Conservation (phyloP, 2,888 invertebrate species). For the Sturmia bella region DNA sequence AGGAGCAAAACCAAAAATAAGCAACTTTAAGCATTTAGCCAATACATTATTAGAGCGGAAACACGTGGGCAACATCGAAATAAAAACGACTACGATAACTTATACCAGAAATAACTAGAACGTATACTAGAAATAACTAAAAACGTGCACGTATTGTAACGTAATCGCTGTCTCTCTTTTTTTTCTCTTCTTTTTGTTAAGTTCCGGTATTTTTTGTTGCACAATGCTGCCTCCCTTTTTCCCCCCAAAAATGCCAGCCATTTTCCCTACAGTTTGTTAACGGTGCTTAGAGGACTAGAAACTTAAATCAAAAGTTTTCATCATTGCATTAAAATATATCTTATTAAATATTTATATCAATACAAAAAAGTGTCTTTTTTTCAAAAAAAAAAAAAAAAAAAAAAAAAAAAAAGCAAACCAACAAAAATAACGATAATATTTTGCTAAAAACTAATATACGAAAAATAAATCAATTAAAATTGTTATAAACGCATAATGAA, state of each 20-base stretch:
- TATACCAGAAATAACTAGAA: too few relatives aligned
- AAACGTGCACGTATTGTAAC: too few relatives aligned
- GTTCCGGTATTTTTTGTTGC: too few relatives aligned
- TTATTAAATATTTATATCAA: not conserved
- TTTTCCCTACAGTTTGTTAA: not conserved
- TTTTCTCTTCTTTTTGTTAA: too few relatives aligned
- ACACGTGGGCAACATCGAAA: not conserved
- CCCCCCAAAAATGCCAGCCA: not conserved
- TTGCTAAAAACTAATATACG: conserved; percentile 26
- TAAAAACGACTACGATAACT: too few relatives aligned
- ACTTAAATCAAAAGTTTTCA: too few relatives aligned
- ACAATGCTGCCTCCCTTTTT: conserved; percentile 7
- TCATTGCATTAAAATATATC: not conserved
- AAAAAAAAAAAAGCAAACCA: conserved; percentile 1
- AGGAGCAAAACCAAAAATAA: not conserved
- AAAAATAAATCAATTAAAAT: conserved; percentile 49
- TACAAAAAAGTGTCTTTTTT: not conserved
- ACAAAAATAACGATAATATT: conserved; percentile 35
- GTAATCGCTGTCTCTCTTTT: too few relatives aligned
- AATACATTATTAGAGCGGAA: not conserved
- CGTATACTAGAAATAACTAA: too few relatives aligned
- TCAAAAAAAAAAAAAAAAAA: not conserved
- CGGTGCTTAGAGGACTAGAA: not conserved
- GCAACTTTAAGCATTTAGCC: conserved; percentile 17
- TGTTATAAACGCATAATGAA: conserved; percentile 14